These are phyloP conservation scores for Malurus leucopterus DNA, from an alignment of 2,797 vertebrate genomes.

Conservation along the genomic window DNA sequence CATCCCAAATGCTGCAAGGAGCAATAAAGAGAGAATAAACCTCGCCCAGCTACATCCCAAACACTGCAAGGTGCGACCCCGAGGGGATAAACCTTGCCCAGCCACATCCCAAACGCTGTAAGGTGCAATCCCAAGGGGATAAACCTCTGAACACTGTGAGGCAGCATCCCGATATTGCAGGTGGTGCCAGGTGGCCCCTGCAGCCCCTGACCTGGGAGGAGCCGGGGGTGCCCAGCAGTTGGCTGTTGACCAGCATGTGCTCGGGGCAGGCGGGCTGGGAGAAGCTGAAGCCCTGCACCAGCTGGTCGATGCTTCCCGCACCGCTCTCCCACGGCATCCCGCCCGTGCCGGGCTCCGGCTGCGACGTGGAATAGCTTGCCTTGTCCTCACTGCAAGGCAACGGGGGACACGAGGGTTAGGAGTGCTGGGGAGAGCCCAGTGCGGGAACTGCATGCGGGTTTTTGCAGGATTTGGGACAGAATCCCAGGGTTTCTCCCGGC, in stretches of 20 bases:
- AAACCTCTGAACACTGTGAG: not conserved
- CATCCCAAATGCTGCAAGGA: too few species aligned
- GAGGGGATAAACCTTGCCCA: too few species aligned
- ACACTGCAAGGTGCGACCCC: not conserved
- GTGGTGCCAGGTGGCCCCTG: not conserved
- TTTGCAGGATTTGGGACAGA: not conserved
- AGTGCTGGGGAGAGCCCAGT: rapidly evolving
- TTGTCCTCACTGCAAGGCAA: conserved; percentile 79
- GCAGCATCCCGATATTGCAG: not conserved
- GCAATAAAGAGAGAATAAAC: too few species aligned
- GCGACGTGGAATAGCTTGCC: conserved; percentile 87
- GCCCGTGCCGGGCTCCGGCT: conserved; percentile 85
- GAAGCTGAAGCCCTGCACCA: conserved; percentile 89
- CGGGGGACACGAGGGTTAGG: not conserved
- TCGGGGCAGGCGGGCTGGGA: conserved; percentile 91
- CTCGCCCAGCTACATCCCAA: not conserved
- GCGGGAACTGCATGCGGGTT: rapidly evolving
- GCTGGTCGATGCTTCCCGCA: conserved; percentile 70
- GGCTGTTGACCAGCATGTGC: conserved; percentile 92
- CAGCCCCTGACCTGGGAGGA: conserved; percentile 86
- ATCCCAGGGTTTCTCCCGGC: rapidly evolving
- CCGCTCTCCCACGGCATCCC: conserved; percentile 78
- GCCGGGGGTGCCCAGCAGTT: conserved; percentile 88
- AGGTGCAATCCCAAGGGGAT: not conserved
- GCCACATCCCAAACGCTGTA: rapidly evolving